These are phyloP conservation scores for Lineus longissimus DNA, from an alignment of 1,140 invertebrate genomes.

Conservation along the genomic window DNA sequence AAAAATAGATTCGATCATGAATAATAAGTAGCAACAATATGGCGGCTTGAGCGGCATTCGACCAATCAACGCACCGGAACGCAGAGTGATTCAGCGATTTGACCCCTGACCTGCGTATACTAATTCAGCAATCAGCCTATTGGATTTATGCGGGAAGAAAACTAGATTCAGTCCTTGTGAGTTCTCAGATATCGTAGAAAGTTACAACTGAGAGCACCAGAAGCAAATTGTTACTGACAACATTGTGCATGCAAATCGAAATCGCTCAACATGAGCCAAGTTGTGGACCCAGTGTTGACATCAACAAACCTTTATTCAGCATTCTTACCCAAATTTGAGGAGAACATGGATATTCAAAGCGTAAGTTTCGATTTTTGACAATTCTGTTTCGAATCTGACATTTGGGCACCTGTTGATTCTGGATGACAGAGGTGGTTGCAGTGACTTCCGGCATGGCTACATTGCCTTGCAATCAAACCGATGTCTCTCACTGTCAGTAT, in stretches of 20 bases:
- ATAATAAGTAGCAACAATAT: neutral
- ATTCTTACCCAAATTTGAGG: neutral
- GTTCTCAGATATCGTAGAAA: neutral
- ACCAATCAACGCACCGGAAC: neutral
- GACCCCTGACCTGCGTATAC: neutral
- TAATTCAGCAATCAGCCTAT: neutral
- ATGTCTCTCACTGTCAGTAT: too few relatives aligned
- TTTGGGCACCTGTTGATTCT: too few relatives aligned
- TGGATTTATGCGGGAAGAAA: neutral
- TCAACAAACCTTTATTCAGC: conserved; percentile 2
- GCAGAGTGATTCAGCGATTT: neutral
- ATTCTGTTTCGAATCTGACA: too few relatives aligned
- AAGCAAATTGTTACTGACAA: neutral
- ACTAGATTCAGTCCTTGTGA: neutral
- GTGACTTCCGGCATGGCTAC: too few relatives aligned
- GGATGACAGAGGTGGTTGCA: too few relatives aligned
- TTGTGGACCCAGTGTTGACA: conserved; percentile 2
- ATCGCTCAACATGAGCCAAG: neutral
- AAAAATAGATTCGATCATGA: conserved; percentile 3
- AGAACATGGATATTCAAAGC: conserved; percentile 1
- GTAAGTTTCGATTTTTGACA: neutral
- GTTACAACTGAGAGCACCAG: neutral
- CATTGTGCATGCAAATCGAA: neutral
- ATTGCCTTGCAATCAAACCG: too few relatives aligned
- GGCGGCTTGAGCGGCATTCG: neutral